Evolutionary conservation across 1,140 invertebrate genomes (phyloP).

Genomic region (Nylanderia fulva): DNA sequence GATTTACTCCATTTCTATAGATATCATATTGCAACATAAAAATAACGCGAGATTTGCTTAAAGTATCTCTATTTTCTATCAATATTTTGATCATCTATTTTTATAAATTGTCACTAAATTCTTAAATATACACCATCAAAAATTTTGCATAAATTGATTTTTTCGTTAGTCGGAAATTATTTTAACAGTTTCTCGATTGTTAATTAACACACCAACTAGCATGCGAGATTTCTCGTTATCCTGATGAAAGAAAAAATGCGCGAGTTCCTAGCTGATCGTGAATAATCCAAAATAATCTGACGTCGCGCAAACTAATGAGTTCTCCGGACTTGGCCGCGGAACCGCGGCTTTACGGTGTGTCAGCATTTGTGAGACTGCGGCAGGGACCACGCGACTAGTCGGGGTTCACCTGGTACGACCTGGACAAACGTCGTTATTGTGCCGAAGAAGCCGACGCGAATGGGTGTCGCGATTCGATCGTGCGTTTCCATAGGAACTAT

Average conservation of each 20-base stretch:
- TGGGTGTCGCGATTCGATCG: conserved; percentile 74
- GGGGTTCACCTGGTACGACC: conserved; percentile 42
- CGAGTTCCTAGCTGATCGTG: neutral
- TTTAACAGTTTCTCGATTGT: neutral
- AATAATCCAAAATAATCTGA: neutral
- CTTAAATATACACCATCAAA: neutral
- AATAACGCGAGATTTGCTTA: neutral
- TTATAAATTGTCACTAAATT: neutral
- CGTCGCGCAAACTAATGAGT: neutral
- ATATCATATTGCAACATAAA: neutral
- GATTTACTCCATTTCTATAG: neutral
- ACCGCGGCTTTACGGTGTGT: conserved; percentile 57
- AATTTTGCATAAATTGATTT: neutral
- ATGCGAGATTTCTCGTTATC: neutral
- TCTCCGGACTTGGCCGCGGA: neutral
- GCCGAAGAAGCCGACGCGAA: conserved; percentile 34
- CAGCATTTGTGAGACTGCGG: conserved; percentile 76
- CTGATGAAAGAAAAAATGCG: neutral
- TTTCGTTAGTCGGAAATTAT: neutral
- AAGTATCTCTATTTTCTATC: too few relatives aligned
- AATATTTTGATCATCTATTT: neutral
- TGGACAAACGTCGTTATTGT: neutral
- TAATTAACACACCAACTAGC: neutral
- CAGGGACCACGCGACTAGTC: conserved; percentile 9
- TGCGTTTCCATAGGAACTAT: conserved; percentile 81